phyloP scores from a whole-genome alignment of 2,888 invertebrate species.

The Smittia sp. region DNA sequence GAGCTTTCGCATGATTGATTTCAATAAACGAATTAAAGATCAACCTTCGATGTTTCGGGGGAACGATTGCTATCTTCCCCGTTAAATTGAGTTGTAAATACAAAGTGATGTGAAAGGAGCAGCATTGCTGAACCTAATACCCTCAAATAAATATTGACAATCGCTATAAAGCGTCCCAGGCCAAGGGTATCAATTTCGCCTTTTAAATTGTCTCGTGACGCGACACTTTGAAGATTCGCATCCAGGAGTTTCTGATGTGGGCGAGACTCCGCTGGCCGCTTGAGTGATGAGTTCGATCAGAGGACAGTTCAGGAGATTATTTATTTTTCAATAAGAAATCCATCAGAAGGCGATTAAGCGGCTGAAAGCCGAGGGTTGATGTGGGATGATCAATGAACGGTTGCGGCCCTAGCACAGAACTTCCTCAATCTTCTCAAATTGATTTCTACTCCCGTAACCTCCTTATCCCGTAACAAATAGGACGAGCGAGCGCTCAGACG shows the following conservation, averaged over 20 bases:
- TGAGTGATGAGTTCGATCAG: constrained; percentile 11
- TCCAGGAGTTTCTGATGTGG: not conserved
- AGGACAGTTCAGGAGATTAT: constrained; percentile 10
- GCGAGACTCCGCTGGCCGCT: not conserved
- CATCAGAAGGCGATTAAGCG: constrained; percentile 6
- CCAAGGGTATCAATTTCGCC: constrained; percentile 36
- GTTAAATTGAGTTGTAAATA: constrained; percentile 41
- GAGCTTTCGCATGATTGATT: constrained; percentile 38
- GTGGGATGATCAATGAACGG: not conserved
- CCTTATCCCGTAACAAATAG: not conserved
- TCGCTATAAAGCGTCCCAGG: constrained; percentile 20
- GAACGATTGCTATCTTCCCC: constrained; percentile 25
- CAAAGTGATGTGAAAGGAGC: constrained; percentile 19
- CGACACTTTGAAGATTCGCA: constrained; percentile 13
- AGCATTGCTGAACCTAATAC: constrained; percentile 25
- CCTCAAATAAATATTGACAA: constrained; percentile 41
- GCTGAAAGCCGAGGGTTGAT: not conserved
- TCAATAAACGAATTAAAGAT: constrained; percentile 41
- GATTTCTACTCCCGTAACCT: constrained; percentile 10
- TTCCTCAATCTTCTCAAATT: constrained; percentile 1
- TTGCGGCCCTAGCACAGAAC: not conserved
- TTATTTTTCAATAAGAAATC: constrained; percentile 16
- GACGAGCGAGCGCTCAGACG: not conserved
- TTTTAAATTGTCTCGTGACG: constrained; percentile 5
- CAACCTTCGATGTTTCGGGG: constrained; percentile 18